Evolutionary conservation across 2,888 invertebrate species (phyloP), one percentile per base, ranked within the genome.

Genomic region (Colostygia pectinataria): DNA sequence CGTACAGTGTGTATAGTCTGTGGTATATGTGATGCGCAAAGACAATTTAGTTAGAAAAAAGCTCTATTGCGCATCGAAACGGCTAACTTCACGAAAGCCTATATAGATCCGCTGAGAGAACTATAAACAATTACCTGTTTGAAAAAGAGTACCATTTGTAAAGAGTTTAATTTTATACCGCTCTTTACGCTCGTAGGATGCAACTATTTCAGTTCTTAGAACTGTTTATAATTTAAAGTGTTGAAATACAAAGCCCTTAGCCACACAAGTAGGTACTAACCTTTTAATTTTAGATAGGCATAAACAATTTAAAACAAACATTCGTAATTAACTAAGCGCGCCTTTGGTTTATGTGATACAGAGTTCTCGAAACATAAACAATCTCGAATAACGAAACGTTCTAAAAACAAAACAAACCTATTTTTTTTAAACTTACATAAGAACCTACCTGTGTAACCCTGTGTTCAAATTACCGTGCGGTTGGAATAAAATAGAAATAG

Each of bases 181-280:
- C 4, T 43, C 24, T 41, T 40, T 25, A 28, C 15, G 10, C 34
- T 27, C 31, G 15, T 20, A 37, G 13, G 12, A 18, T 23, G 31
- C 48, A 18, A 42, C 14, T 33, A 33, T 38, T 46, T 44, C 43
- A 39, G 37, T 43, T 45, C 34, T 44, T 24, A 37, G 34, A 50
- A 37, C 23, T 52, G 54, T 53, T 48, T 44, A 42, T n/a, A 43
- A 34, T 42, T 51, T 29, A 20, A 55, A 46, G 55, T 52, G 54
- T 52, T 49, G 59, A 59, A 47, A 51, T 40, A 59, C 54, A 54
- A 55, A 52, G 28, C 48, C 57, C 53, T 52, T 57, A n/a, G n/a
- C n/a, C n/a, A n/a, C n/a, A n/a, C n/a, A 27, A 27, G 47, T 25
- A 34, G 28, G 10, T 27, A 18, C 36, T 28, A n/a, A 49, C 42